Evolutionary conservation across 2,888 invertebrate species (phyloP).

Genomic region (Tillus elongatus): DNA sequence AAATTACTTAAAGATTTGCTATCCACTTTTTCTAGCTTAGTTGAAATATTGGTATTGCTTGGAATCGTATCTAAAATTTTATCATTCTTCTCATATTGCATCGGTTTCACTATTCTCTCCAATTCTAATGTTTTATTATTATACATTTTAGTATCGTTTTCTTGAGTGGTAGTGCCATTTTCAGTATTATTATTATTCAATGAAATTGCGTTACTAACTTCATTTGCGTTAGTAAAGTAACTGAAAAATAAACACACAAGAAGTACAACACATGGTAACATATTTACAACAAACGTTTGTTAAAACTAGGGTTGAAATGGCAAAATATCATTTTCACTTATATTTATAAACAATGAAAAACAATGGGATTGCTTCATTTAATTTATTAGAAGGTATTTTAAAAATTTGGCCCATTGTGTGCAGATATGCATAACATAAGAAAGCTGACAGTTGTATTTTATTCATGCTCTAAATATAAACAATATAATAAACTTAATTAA

Average conservation of each 20-base stretch:
- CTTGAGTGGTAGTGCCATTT: neutral
- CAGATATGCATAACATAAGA: slow-evolving; percentile 22
- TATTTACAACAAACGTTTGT: slow-evolving; percentile 1
- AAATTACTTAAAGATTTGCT: slow-evolving; percentile 33
- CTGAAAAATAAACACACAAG: neutral
- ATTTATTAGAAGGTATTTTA: no score
- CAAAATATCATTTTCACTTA: neutral
- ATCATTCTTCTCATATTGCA: neutral
- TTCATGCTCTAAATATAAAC: no score
- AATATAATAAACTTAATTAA: no score
- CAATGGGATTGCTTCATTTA: slow-evolving; percentile 15
- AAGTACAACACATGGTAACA: slow-evolving; percentile 10
- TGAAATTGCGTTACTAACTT: no score
- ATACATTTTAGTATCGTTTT: neutral
- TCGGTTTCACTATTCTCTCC: slow-evolving; percentile 2
- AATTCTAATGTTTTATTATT: no score
- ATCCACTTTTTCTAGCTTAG: neutral
- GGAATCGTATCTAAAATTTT: neutral
- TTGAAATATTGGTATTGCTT: slow-evolving; percentile 3
- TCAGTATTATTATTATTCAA: no score
- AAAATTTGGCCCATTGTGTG: slow-evolving; percentile 26
- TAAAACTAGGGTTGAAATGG: neutral
- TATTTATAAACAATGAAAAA: slow-evolving; percentile 10
- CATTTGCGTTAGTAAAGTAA: slow-evolving; percentile 4
- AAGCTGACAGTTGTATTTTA: slow-evolving; percentile 23